These are phyloP conservation scores for Pangasius djambal DNA, from an alignment of 2,797 vertebrate genomes.

Conservation along the genomic window DNA sequence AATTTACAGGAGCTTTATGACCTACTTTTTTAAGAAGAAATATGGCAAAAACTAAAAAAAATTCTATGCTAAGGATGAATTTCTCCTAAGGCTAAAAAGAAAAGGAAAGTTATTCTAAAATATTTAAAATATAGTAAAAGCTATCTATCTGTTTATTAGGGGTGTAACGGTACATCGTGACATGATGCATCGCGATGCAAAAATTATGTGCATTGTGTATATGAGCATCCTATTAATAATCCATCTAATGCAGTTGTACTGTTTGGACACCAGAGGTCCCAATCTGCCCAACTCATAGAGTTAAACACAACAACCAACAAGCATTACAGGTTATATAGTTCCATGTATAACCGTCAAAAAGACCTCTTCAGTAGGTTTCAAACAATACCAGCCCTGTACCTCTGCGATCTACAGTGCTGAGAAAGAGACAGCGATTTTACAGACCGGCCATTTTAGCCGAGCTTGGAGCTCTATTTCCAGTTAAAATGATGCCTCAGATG, in stretches of 20 bases:
- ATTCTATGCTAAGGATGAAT: not conserved
- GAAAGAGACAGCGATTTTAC: not conserved
- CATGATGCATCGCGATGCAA: no score
- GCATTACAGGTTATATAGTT: no score
- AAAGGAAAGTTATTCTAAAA: not conserved
- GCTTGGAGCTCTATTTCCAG: not conserved
- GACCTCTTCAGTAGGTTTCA: not conserved
- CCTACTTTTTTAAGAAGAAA: not conserved
- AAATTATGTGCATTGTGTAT: not conserved
- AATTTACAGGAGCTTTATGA: not conserved
- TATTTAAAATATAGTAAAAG: not conserved
- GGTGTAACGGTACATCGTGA: not conserved
- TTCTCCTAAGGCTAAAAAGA: not conserved
- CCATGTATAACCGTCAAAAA: no score
- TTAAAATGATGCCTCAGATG: not conserved
- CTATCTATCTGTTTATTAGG: not conserved
- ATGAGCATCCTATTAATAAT: no score
- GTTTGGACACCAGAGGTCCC: no score
- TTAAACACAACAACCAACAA: no score
- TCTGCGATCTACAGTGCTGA: not conserved
- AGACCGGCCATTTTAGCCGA: not conserved
- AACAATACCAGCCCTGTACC: not conserved
- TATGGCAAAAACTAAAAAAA: not conserved
- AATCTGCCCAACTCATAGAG: no score
- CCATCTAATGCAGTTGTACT: no score